A percentile compares a stretch with the other conserved stretches of the same genome.
Evolutionary conservation across 1,140 invertebrate species (phyloP).

Genomic region (Drosophila teissieri): DNA sequence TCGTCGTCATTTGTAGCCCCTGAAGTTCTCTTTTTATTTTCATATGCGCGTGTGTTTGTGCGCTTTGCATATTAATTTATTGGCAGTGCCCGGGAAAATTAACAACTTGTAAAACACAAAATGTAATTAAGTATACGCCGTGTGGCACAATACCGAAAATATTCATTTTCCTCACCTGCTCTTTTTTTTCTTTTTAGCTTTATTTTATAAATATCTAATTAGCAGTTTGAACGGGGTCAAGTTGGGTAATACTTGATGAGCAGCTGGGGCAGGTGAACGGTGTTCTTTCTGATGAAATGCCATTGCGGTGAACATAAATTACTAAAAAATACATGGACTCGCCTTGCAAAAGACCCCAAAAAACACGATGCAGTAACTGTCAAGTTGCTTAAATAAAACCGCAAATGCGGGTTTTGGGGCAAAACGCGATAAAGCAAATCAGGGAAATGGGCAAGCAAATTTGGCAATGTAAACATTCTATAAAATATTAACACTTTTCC

Average conservation of each 20-base stretch:
- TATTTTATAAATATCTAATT: conserved; percentile 57
- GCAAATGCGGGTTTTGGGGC: conserved; percentile 5
- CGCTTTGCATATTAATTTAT: conserved; percentile 49
- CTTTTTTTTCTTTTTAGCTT: conserved; percentile 23
- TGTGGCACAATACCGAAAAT: conserved; percentile 42
- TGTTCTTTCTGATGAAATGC: conserved; percentile 42
- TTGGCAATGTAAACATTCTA: not conserved
- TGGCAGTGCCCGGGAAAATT: conserved; percentile 42
- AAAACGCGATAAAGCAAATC: not conserved
- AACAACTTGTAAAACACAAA: conserved; percentile 64
- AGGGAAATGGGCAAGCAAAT: not conserved
- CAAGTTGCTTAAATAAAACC: conserved; percentile 31
- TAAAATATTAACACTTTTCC: not conserved
- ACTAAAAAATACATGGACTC: conserved; percentile 16
- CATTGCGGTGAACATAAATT: conserved; percentile 27
- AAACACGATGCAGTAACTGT: conserved; percentile 24
- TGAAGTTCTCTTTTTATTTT: conserved; percentile 13
- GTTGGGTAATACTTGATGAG: conserved; percentile 32
- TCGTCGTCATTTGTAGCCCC: conserved; percentile 20
- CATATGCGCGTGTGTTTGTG: conserved; percentile 10
- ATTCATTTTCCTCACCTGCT: conserved; percentile 14
- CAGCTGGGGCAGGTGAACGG: conserved; percentile 23
- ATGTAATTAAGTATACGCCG: conserved; percentile 75
- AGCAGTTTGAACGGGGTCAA: conserved; percentile 40
- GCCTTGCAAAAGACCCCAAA: conserved; percentile 1